Evolutionary conservation across 1,140 invertebrate species (phyloP), one percentile per base, ranked within the genome.

Genomic region (Mylabris phalerata): DNA sequence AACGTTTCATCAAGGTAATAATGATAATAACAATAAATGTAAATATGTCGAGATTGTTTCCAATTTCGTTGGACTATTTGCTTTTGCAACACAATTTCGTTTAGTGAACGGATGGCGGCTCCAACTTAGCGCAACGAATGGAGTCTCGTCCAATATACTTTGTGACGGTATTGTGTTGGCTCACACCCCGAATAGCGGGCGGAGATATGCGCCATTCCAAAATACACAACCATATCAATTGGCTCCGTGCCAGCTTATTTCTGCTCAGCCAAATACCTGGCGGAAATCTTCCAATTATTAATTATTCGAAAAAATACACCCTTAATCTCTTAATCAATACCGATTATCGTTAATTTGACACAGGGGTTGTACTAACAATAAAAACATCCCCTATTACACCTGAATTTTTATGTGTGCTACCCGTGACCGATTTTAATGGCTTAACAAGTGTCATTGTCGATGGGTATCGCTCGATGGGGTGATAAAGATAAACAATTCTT

Each of bases 1-100:
- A 49, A 72, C 67, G 60, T 69, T 73, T 57, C 73, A 74, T 59
- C 73, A 71, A 74, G 73, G 73, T 74, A 66, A 19, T 19, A 19
- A 19, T 19, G 19, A 19, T 19, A 27, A 54, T 45, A 46, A 13
- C 47, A 32, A 32, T 27, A 24, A 50, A 39, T 48, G 7, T 25
- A 26, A 48, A 50, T 32, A 32, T 32, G 32, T 32, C 7, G 32
- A 32, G 32, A 32, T 32, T 5, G 32, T 32, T 32, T 32, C 32
- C 32, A 32, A 32, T 32, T 32, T 32, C 32, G 4, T 9, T 45
- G 42, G 43, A 44, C 44, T 45, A 45, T 54, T 54, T 54, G 42
- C 42, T 32, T 32, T 32, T 32, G 2, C 4, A 32, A 32, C 7
- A 32, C 32, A 32, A 32, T 32, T 32, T 32, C 32, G 4, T 32